phyloP scores from a whole-genome alignment of 2,113 vertebrate species.

The Vidua macroura region DNA sequence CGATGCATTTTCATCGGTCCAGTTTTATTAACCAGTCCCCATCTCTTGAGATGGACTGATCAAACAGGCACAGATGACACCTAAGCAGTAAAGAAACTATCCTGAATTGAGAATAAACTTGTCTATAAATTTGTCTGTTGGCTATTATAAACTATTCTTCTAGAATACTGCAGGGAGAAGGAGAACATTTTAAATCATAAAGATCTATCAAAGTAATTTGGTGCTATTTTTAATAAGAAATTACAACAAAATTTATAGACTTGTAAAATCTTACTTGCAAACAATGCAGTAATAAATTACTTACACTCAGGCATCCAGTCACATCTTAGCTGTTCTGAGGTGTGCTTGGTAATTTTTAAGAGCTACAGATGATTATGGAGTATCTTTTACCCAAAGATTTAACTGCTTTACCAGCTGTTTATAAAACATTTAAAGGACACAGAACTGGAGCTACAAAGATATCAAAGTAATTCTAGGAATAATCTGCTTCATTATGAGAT shows the following conservation, averaged over 20 bases:
- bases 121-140: not conserved
- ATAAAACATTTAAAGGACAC: not conserved
- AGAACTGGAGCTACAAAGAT: not conserved
- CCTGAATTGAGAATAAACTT: not conserved
- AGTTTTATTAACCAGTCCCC: not conserved
- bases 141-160: not conserved
- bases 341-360: not conserved
- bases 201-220: not conserved
- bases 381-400: not conserved
- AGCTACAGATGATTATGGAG: not conserved
- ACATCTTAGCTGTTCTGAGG: not conserved
- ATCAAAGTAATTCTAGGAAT: not conserved
- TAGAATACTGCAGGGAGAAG: not conserved
- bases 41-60: not conserved
- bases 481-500: not conserved
- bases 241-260: not conserved
- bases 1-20: not conserved
- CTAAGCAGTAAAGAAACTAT: not conserved
- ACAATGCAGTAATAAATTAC: not conserved
- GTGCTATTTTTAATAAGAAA: not conserved
- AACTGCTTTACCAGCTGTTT: not conserved
- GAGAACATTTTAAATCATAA: not conserved
- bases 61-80: not conserved
- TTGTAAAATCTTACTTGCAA: not conserved
- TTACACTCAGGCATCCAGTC: not conserved